Evolutionary conservation across 2,113 vertebrate species (phyloP).

Genomic region (Leucosticte australis): DNA sequence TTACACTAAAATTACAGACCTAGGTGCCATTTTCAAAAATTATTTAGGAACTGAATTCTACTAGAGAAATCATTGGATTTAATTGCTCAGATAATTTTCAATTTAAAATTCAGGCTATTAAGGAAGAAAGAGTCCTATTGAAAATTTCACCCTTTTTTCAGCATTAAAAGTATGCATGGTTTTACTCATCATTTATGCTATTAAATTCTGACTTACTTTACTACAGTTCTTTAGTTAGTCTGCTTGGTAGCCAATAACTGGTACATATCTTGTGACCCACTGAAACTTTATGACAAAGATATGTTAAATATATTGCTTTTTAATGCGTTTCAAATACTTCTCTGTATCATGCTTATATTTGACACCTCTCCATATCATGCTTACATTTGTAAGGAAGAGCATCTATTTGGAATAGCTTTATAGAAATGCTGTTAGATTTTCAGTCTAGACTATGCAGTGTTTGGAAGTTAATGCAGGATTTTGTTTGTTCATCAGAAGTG

Average conservation of each 20-base stretch:
- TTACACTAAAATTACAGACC: background rate
- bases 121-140: background rate
- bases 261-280: background rate
- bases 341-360: background rate
- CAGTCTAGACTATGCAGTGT: background rate
- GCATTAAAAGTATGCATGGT: background rate
- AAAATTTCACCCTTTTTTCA: background rate
- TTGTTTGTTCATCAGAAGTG: background rate
- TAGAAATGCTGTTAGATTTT: background rate
- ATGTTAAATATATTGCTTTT: background rate
- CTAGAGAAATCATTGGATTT: background rate
- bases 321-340: background rate
- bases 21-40: background rate
- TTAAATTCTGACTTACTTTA: background rate
- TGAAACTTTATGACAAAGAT: background rate
- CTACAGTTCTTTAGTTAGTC: background rate
- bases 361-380: background rate
- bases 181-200: background rate
- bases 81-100: background rate
- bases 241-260: background rate
- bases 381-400: background rate
- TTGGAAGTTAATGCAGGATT: background rate
- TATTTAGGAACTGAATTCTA: background rate
- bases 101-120: background rate
- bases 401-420: background rate